Evolutionary conservation across 2,888 invertebrate species (phyloP), one percentile per base, ranked within the genome.

Genomic region (Andrena minutula): DNA sequence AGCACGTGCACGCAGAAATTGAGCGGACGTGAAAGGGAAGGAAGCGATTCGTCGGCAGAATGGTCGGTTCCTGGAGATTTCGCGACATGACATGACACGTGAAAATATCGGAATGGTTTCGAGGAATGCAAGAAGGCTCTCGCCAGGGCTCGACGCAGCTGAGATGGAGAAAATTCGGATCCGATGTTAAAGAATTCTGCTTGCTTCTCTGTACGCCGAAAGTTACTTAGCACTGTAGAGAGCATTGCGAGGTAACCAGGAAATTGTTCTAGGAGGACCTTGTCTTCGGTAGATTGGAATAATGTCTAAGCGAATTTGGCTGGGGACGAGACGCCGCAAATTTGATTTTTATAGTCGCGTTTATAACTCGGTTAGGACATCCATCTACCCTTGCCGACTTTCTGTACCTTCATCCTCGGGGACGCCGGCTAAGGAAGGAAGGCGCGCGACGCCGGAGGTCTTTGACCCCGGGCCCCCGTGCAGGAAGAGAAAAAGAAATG

Each of bases 291-390:
- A 86, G 86, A 85, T 89, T 83, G 89, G 81, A 89, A 90, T 89
- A 89, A 90, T 88, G 85, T 86, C 83, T 89, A 86, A 84, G 82
- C 82, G 85, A 82, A 83, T 74, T 86, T 81, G 41, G 47, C 65
- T 69, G 58, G 69, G 53, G 65, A 75, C 82, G 78, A 83, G 84
- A 86, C 86, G 85, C 88, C 89, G 84, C 87, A 90, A 89, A 90
- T 90, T 89, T 89, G 84, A 89, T 90, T 89, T 88, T 89, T 88
- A 85, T 89, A 89, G 87, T 90, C 87, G 88, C 88, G 88, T 85
- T 90, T 88, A 89, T 90, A 90, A 89, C 89, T 87, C 84, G 60
- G 88, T 90, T 90, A 89, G 86, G 86, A 84, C 82, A 82, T 86
- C 86, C 84, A 80, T 79, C 83, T 79, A 79, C 70, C 82, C 83